Base-by-base conservation (phyloP, 92 coral and sea anemone genomes). In the Phenganax marumi region DNA sequence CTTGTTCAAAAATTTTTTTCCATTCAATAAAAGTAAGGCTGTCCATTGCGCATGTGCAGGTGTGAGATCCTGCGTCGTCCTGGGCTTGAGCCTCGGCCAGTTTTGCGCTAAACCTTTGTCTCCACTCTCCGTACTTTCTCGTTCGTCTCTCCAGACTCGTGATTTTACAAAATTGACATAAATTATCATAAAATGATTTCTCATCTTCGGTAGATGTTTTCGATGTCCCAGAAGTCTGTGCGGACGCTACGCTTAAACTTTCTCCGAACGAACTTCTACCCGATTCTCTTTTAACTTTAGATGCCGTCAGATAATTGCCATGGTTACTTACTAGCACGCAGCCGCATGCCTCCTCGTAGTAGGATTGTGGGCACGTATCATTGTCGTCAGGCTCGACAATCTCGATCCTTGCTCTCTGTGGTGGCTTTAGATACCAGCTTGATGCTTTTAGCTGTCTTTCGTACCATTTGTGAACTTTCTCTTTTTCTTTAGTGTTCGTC, bases 1-100 rank as follows among this genome's bases (percentile, higher is more conserved):
- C 73, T 47, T 62, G 58, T 26, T 78, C 83, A 49, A n/a, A 78
- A 46, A 78, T 22, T 47, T 46, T 39, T n/a, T 78, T 78, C 83
- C 83, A 78, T 22, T 78, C 83, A 10, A 60, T 61, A 19, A 78
- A 78, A 6, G 83, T 60, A 9, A 60, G 24, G 17, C 60, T 61
- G 13, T 61, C 83, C 83, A 63, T 61, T 21, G 83, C 73, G 68
- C 83, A 78, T 51, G 83, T 78, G 60, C 83, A 78, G 72, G 8
- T 10, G 21, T 17, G 55, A 3, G 9, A 43, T 47, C 43, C 56
- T 9, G 21, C 83, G 33, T 17, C 73, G 16, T 52, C 77, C 49
- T 66, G 39, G 46, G 77, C 0, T 72, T 24, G 18, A 61, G 2
- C 58, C 51, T 68, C 68, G 50, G 73, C 83, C 57, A 78, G 19